Evolutionary conservation across 2,113 vertebrate genomes (phyloP).

Genomic region (Natator depressus): DNA sequence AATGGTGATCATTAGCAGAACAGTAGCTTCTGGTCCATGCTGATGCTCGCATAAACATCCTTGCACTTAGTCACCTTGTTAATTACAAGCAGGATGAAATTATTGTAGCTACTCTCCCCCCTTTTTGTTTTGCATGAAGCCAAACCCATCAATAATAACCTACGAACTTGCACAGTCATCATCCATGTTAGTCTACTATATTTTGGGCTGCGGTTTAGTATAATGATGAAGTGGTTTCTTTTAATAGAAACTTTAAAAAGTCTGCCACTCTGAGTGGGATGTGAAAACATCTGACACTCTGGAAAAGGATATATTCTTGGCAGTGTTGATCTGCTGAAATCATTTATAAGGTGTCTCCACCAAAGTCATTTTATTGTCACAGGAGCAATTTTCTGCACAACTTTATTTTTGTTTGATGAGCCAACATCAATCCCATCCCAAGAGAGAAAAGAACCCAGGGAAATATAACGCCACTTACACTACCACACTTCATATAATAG

Average conservation of each 20-base stretch:
- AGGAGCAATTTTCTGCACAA: not conserved
- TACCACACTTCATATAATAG: not conserved
- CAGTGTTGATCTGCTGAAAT: conserved; percentile 39
- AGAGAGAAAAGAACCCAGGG: not conserved
- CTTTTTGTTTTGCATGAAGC: not conserved
- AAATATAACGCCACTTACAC: not conserved
- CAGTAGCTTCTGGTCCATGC: not conserved
- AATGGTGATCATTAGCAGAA: conserved; percentile 33
- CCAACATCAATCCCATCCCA: not conserved
- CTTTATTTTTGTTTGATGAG: not conserved
- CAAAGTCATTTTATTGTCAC: not conserved
- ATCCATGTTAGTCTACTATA: not conserved
- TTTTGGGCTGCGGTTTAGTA: conserved; percentile 38
- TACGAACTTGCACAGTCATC: not conserved
- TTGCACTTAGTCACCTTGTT: not conserved
- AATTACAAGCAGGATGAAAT: not conserved
- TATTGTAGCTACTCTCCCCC: not conserved
- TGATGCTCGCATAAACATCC: not conserved
- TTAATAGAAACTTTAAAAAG: conserved; percentile 43
- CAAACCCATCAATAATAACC: not conserved
- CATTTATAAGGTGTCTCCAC: not conserved
- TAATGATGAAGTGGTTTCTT: not conserved
- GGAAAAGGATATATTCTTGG: conserved; percentile 31
- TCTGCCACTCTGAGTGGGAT: conserved; percentile 32
- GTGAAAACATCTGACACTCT: not conserved